A percentile compares a stretch with the other conserved stretches of the same genome.
Evolutionary conservation across 2,113 vertebrate species (phyloP).

Genomic region (Acrocephalus arundinaceus): DNA sequence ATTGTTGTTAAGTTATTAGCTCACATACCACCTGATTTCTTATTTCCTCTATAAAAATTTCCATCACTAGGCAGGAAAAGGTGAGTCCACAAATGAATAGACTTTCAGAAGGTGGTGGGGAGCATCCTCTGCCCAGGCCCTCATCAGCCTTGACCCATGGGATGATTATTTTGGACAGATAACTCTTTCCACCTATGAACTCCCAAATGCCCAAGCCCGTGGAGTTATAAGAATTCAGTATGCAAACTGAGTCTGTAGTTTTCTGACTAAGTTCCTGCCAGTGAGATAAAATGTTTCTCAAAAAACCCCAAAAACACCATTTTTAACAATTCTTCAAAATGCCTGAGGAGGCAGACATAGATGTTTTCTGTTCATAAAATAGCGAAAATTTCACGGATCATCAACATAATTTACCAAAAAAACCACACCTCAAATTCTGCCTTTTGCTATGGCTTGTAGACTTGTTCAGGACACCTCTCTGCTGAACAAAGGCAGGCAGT

Average conservation of each 20-base stretch:
- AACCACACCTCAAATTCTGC: neutral
- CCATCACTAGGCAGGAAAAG: neutral
- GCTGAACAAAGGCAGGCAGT: neutral
- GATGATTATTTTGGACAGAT: rapidly evolving
- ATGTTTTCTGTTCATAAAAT: neutral
- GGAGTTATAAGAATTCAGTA: neutral
- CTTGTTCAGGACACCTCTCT: neutral
- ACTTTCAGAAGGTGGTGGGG: neutral
- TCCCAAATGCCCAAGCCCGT: neutral
- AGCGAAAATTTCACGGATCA: neutral
- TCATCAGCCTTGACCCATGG: neutral
- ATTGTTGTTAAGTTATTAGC: neutral
- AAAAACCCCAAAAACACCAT: neutral
- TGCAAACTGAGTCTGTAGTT: neutral
- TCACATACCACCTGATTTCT: neutral
- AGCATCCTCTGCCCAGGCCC: neutral
- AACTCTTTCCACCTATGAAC: neutral
- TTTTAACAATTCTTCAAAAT: neutral
- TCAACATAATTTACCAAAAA: neutral
- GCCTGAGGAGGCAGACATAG: neutral
- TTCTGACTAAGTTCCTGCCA: neutral
- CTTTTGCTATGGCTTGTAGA: neutral
- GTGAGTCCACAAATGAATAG: neutral
- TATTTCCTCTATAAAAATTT: neutral
- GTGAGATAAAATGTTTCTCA: neutral